phyloP scores from a whole-genome alignment of 1,140 invertebrate genomes.

The Sweltsa coloradensis region DNA sequence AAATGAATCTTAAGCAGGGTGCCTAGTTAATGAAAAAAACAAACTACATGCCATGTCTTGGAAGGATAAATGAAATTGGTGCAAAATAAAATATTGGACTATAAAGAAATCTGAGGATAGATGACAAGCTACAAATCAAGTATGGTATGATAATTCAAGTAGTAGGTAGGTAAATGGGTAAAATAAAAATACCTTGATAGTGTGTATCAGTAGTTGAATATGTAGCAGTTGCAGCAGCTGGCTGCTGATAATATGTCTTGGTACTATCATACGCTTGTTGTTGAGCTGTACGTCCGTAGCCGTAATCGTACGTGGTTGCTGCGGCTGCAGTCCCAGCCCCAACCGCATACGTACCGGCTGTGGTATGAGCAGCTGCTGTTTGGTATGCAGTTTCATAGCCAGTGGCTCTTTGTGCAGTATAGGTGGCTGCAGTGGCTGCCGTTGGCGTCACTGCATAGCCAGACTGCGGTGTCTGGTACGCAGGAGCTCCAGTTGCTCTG shows the following conservation, averaged over 20 bases:
- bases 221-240: slow-evolving; percentile 45
- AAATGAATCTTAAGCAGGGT: too few species aligned
- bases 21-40: too few species aligned
- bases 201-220: slow-evolving; percentile 48
- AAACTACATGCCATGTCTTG: too few species aligned
- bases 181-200: slow-evolving; percentile 50
- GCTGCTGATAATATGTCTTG: slow-evolving; percentile 54
- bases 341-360: slow-evolving; percentile 50
- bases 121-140: too few species aligned
- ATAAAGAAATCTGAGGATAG: too few species aligned
- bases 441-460: slow-evolving; percentile 71
- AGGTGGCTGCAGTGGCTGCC: slow-evolving; percentile 55
- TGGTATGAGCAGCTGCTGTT: slow-evolving; percentile 43
- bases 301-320: slow-evolving; percentile 45
- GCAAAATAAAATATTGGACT: too few species aligned
- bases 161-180: too few species aligned
- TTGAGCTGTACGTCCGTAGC: slow-evolving; percentile 46
- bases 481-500: slow-evolving; percentile 49
- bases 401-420: slow-evolving; percentile 59
- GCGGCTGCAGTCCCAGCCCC: slow-evolving; percentile 46
- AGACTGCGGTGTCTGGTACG: slow-evolving; percentile 65
- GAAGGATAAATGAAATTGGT: too few species aligned
- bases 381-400: slow-evolving; percentile 66
- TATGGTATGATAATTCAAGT: too few species aligned
- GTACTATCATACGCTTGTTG: slow-evolving; percentile 46